Conservation (phyloP, 2,113 vertebrate genomes). For the Gymnocephalus cernua region DNA sequence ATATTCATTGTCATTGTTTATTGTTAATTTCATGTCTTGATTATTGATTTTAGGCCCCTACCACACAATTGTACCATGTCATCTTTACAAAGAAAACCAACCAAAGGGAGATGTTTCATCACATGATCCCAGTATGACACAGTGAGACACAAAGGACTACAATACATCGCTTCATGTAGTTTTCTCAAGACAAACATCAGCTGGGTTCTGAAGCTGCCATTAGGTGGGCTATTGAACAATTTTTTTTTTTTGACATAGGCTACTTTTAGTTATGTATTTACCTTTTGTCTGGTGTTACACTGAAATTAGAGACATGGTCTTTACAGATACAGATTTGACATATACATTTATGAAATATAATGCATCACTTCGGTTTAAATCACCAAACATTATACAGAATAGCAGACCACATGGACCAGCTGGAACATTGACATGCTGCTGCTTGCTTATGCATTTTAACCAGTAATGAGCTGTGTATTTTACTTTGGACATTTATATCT, state of each 20-base stretch:
- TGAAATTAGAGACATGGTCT: background rate
- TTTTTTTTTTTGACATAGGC: too few species aligned
- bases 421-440: background rate
- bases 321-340: background rate
- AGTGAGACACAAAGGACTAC: background rate
- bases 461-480: background rate
- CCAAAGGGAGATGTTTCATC: background rate
- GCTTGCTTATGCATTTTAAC: background rate
- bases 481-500: background rate
- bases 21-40: background rate
- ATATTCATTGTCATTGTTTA: background rate
- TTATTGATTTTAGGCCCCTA: background rate
- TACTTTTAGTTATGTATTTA: background rate
- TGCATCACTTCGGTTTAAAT: background rate
- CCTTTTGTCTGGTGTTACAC: background rate
- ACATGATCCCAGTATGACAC: slow-evolving; percentile 20
- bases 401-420: background rate
- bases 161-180: background rate
- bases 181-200: background rate
- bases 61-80: too few species aligned
- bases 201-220: slow-evolving; percentile 4
- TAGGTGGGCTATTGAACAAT: slow-evolving; percentile 39
- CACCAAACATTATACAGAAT: background rate
- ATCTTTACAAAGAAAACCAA: background rate
- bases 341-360: background rate